Evolutionary conservation across 1,140 invertebrate species (phyloP), one percentile per base, ranked within the genome.

Genomic region (Aporrectodea caliginosa): DNA sequence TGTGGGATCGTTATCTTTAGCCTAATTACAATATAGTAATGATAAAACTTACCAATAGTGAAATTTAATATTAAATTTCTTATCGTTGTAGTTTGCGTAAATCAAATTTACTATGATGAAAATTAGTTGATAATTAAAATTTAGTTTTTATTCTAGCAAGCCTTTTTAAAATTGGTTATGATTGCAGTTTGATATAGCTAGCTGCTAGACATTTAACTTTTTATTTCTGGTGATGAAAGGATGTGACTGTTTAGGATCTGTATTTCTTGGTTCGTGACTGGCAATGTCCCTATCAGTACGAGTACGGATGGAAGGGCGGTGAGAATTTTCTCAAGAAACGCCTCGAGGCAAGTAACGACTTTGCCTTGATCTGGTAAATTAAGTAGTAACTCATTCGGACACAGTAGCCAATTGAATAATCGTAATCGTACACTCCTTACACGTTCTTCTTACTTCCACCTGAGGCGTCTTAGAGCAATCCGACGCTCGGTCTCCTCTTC

Each of bases 261-360:
- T 93, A 96, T 84, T 99, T 99, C 88, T 91, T 99, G 2, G 94
- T 99, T 0, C 90, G 98, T 78, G 98, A 99, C 89, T 99, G 98
- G 98, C 95, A 95, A 88, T 99, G 95, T 88, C 97, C 97, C 0
- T 99, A 99, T 88, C 97, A 99, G 88, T 94, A 94, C 2, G 89
- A 92, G 12, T 99, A 98, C 89, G 98, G 98, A 0, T 90, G 92
- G 0, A 89, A 93, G 0, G 98, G 98, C 22, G 98, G 98, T 0
- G 90, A 92, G 81, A 90, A 92, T 83, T 93, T 99, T 69, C 89
- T 99, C 12, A 92, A 95, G 82, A 91, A 93, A 84, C 91, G 97
- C 82, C 89, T 99, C 22, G 91, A 95, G 90, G 93, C 95, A 82
- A 83, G 82, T n/a, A n/a, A n/a, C n/a, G n/a, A n/a, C n/a, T n/a